phyloP scores from a whole-genome alignment of 2,888 invertebrate genomes.

The Globia sparganii region DNA sequence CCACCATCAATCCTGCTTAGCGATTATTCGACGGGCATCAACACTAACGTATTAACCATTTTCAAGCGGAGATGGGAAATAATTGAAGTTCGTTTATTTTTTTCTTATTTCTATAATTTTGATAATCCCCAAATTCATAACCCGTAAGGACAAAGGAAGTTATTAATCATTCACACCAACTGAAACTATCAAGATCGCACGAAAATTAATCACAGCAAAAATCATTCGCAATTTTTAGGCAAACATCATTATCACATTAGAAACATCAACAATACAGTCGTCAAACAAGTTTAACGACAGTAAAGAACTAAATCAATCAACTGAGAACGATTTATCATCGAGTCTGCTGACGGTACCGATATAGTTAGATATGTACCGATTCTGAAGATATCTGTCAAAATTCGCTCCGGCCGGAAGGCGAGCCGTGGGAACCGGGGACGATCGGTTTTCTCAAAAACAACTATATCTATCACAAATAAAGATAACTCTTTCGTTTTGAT shows the following conservation, averaged over 20 bases:
- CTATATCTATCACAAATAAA: constrained; percentile 81
- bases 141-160: background rate
- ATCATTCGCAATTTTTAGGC: constrained; percentile 16
- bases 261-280: constrained; percentile 50
- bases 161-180: constrained; percentile 11
- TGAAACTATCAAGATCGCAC: background rate
- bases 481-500: constrained; percentile 76
- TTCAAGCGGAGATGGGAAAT: background rate
- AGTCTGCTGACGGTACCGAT: constrained; percentile 80
- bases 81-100: background rate
- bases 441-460: constrained; percentile 88
- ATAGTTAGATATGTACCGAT: constrained; percentile 73
- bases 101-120: background rate
- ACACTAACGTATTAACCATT: no score
- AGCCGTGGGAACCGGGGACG: constrained; percentile 86
- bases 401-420: constrained; percentile 89
- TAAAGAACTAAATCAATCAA: constrained; percentile 66
- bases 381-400: constrained; percentile 89
- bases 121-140: background rate
- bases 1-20: no score
- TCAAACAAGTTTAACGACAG: constrained; percentile 44
- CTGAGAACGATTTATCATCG: constrained; percentile 64
- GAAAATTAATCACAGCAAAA: constrained; percentile 9
- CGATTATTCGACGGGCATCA: background rate
- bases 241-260: constrained; percentile 53